A percentile compares a stretch with the other conserved stretches of the same genome.
Evolutionary conservation across 2,888 invertebrate species (phyloP).

Genomic region (Drosophila rubida): DNA sequence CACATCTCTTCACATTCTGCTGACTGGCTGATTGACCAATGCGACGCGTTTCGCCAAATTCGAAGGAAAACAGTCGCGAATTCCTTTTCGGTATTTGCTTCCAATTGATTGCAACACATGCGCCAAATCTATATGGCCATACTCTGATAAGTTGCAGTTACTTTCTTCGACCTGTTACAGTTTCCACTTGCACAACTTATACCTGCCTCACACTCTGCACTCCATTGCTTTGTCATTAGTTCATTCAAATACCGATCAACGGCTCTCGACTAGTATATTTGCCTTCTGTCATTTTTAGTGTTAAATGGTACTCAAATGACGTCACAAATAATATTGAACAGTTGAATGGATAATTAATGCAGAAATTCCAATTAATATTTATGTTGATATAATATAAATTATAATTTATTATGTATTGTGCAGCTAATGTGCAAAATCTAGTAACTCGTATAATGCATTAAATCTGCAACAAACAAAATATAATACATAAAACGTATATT

Average conservation of each 20-base stretch:
- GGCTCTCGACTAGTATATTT: not conserved
- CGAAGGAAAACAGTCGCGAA: not conserved
- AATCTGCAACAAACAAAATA: too few relatives aligned
- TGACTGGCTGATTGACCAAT: not conserved
- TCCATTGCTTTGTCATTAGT: too few relatives aligned
- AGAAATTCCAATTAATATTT: too few relatives aligned
- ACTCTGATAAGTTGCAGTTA: not conserved
- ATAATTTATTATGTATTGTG: too few relatives aligned
- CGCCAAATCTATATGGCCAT: not conserved
- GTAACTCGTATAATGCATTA: too few relatives aligned
- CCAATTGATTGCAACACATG: not conserved
- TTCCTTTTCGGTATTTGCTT: not conserved
- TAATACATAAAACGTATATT: too few relatives aligned
- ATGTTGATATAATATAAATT: too few relatives aligned
- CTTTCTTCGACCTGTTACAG: slow-evolving; percentile 2
- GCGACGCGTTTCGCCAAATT: not conserved
- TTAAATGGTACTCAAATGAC: not conserved
- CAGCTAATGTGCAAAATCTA: too few relatives aligned
- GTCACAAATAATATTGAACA: not conserved
- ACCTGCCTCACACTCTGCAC: not conserved
- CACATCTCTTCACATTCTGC: not conserved
- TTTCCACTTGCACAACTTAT: not conserved
- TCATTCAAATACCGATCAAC: not conserved
- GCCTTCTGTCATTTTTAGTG: not conserved
- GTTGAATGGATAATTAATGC: too few relatives aligned